Conservation (phyloP, 2,888 invertebrate genomes). For the Cenopis cana region DNA sequence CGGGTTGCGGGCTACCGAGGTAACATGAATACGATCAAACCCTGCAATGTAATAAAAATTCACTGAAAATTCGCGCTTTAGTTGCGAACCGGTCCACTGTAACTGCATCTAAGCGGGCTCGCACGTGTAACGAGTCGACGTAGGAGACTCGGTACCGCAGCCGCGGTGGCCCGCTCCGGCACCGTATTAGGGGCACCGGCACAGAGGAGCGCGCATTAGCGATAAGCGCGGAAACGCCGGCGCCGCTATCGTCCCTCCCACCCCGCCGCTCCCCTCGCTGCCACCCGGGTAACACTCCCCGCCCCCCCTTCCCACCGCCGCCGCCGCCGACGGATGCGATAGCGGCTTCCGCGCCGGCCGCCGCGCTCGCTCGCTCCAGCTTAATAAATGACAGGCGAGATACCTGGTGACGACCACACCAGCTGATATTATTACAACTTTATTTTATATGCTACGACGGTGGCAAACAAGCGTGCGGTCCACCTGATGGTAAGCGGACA, state of each 20-base stretch:
- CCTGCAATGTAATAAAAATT: too few relatives aligned
- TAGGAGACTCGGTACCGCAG: background rate
- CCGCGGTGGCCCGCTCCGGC: background rate
- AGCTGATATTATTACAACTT: too few relatives aligned
- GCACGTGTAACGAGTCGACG: too few relatives aligned
- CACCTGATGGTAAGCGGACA: too few relatives aligned
- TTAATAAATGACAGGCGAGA: background rate
- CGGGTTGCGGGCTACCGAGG: too few relatives aligned
- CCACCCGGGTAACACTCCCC: background rate
- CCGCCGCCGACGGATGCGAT: slow-evolving; percentile 23
- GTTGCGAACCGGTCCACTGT: background rate
- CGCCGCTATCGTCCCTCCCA: background rate
- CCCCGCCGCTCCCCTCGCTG: background rate
- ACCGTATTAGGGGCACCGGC: slow-evolving; percentile 11
- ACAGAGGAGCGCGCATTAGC: slow-evolving; percentile 11
- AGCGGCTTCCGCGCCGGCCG: slow-evolving; percentile 1
- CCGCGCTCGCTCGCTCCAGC: background rate
- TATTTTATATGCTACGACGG: too few relatives aligned
- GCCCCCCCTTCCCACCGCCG: background rate
- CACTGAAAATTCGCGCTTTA: too few relatives aligned
- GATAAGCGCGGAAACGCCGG: slow-evolving; percentile 28
- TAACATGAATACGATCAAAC: too few relatives aligned
- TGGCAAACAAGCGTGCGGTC: too few relatives aligned
- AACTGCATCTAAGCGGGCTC: too few relatives aligned
- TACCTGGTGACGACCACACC: too few relatives aligned